phyloP scores from a whole-genome alignment of 2,113 vertebrate genomes.

The Gobius niger region DNA sequence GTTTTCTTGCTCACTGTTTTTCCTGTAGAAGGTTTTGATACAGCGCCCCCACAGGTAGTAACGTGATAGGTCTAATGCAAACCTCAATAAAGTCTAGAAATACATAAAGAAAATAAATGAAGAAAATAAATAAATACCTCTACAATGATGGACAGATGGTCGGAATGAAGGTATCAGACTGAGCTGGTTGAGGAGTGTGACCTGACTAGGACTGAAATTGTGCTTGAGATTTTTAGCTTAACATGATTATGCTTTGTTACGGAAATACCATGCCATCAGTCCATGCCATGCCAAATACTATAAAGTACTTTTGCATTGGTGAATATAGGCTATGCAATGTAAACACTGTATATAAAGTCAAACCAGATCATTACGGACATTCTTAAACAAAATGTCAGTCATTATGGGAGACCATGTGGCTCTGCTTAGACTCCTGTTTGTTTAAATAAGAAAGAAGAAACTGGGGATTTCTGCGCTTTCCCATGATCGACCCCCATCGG shows the following conservation, averaged over 20 bases:
- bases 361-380: constrained; percentile 71
- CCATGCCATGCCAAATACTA: constrained; percentile 49
- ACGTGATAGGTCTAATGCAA: no score
- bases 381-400: constrained; percentile 79
- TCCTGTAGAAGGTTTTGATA: no score
- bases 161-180: no score
- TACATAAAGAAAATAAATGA: no score
- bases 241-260: constrained; percentile 21
- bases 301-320: constrained; percentile 59
- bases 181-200: no score
- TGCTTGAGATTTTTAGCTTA: constrained; percentile 33
- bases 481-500: constrained; percentile 25
- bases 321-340: constrained; percentile 68
- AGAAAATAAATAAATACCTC: no score
- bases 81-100: no score
- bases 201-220: constrained; percentile 20
- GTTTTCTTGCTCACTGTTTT: no score
- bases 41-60: no score
- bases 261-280: constrained; percentile 57
- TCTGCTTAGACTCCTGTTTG: constrained; percentile 73
- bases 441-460: constrained; percentile 68
- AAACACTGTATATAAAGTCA: constrained; percentile 68
- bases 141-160: no score
- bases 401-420: constrained; percentile 73
- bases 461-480: constrained; percentile 49